Base-by-base conservation (phyloP, 2,888 invertebrate genomes). In the Drosophila paucipuncta region DNA sequence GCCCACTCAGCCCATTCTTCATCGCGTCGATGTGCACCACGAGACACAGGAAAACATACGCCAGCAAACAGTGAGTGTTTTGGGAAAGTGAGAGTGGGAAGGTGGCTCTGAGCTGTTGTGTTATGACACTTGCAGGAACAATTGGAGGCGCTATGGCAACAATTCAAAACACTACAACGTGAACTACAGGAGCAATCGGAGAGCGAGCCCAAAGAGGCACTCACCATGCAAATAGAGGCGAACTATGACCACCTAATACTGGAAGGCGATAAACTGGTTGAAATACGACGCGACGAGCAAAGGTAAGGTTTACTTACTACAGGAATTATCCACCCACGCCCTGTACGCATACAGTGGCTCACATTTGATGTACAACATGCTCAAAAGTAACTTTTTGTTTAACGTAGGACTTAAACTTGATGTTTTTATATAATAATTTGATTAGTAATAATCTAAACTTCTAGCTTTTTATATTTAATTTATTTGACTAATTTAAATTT, bases 151-250 rank as follows among this genome's bases (percentile, higher is more conserved):
- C 85, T 93, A 47, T 93, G 93, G 93, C 91, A 89, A 83, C 93
- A 93, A 78, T 93, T 93, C 73, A 93, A 93, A 71, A 86, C 89
- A 41, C 87, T 93, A 25, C 93, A 93, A 73, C 89, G 91, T 9
- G 90, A 92, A 47, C 80, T 93, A 4, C 93, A 93, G 74, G 91
- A 92, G 59, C 92, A 92, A 69, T 82, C 86, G 9, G 93, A 92
- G 55, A 87, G 90, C 57, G 93, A 93, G 28, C 91, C 92, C 28
- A 92, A 91, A 47, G 93, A 93, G 80, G 81, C 92, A 2, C 74
- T 93, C 50, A 86, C 91, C 58, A 91, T 93, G 93, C 87, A 93
- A 85, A 93, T 93, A 50, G 93, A 93, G 74, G 91, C 92, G 50
- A 93, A 93, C 75, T 93, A 93, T 57, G 93, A 93, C 84, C 92